These are phyloP conservation scores for Formicarius rufipectus DNA, from an alignment of 2,113 vertebrate genomes.

Conservation along the genomic window DNA sequence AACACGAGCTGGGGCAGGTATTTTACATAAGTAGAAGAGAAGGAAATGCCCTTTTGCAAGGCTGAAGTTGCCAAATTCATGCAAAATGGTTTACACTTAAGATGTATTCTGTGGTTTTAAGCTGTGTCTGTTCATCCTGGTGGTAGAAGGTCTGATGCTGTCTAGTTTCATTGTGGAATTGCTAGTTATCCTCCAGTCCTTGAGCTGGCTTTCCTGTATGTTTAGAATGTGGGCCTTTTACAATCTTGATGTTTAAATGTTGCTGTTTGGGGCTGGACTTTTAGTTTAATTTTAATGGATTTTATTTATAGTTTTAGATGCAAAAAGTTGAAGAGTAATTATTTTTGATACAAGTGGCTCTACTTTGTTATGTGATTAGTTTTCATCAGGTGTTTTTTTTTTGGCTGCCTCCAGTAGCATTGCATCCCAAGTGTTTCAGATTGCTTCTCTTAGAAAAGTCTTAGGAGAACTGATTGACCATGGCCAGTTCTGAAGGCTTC, in stretches of 20 bases:
- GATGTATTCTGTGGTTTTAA: background rate
- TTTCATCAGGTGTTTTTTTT: background rate
- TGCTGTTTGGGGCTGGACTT: background rate
- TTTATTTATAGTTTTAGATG: background rate
- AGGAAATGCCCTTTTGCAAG: background rate
- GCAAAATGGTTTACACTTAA: background rate
- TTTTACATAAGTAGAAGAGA: background rate
- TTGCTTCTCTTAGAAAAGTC: background rate
- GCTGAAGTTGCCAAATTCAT: background rate
- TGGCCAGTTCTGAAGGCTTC: background rate
- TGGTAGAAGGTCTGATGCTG: background rate
- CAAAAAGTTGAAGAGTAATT: background rate
- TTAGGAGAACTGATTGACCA: background rate
- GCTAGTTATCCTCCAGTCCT: background rate
- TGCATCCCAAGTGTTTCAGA: background rate
- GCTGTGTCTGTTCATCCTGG: background rate
- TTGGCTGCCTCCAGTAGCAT: background rate
- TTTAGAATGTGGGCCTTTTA: background rate
- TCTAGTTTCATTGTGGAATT: background rate
- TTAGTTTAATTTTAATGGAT: background rate
- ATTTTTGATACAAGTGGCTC: background rate
- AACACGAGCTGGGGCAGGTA: no score
- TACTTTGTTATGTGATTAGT: background rate
- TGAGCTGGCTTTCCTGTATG: background rate
- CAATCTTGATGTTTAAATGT: background rate